A percentile compares a stretch with the other conserved stretches of the same genome.
phyloP scores from a whole-genome alignment of 2,888 invertebrate species.

The Seira musarum region DNA sequence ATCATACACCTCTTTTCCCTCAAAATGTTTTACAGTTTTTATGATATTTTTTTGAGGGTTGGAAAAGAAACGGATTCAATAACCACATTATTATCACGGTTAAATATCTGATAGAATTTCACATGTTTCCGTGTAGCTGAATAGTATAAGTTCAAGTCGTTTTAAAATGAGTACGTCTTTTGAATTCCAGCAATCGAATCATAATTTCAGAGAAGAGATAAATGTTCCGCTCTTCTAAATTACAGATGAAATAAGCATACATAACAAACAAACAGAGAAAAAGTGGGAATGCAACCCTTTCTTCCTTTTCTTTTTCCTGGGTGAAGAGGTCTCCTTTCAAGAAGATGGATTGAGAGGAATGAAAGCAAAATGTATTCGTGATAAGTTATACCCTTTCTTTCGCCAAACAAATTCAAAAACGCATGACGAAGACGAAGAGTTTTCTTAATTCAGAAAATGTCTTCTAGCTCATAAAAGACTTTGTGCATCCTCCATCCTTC shows the following conservation, averaged over 20 bases:
- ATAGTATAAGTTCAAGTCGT: neutral
- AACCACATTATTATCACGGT: constrained; percentile 52
- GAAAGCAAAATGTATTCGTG: neutral
- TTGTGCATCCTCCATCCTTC: neutral
- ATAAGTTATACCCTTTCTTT: constrained; percentile 3
- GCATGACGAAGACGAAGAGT: neutral
- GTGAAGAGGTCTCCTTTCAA: constrained; percentile 12
- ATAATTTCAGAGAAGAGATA: no score
- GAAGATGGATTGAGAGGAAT: constrained; percentile 4
- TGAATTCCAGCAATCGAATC: neutral
- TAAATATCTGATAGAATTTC: constrained; percentile 52
- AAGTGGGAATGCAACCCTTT: constrained; percentile 16
- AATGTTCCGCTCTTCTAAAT: neutral
- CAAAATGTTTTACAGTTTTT: constrained; percentile 24
- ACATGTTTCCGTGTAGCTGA: constrained; percentile 53
- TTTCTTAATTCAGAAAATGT: constrained; percentile 4
- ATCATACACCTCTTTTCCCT: constrained; percentile 38
- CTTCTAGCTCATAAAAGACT: neutral
- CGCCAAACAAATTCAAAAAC: neutral
- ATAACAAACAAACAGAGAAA: neutral
- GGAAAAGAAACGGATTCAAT: constrained; percentile 56
- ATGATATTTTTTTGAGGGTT: constrained; percentile 7
- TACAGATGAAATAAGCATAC: neutral
- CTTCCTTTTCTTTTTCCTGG: neutral
- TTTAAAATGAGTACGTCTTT: neutral